phyloP scores from a whole-genome alignment of 2,797 vertebrate genomes.

The Falco naumanni region DNA sequence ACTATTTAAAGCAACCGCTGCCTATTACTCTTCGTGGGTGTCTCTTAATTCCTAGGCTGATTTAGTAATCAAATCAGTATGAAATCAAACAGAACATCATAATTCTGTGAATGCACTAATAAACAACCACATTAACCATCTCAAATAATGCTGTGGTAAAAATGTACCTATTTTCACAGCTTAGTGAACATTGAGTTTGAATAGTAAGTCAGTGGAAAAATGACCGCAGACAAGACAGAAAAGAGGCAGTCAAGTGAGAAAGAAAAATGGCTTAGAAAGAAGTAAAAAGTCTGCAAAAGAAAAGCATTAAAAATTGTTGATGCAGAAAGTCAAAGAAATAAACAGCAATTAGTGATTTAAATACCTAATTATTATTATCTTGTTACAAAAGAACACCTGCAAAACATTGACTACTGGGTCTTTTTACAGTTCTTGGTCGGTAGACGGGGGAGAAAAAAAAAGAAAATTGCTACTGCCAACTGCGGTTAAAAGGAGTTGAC shows the following conservation, averaged over 20 bases:
- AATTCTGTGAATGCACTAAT: neutral
- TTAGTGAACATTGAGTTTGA: neutral
- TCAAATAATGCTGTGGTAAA: slow-evolving; percentile 7
- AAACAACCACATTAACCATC: neutral
- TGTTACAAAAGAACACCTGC: slow-evolving; percentile 70
- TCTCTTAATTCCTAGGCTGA: neutral
- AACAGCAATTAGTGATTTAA: slow-evolving; percentile 52
- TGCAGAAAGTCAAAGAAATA: slow-evolving; percentile 30
- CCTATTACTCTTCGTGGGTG: neutral
- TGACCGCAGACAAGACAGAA: neutral
- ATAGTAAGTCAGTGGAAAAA: slow-evolving; percentile 14
- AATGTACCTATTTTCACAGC: neutral
- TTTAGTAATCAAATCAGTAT: neutral
- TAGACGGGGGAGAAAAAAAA: neutral
- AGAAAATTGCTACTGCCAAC: slow-evolving; percentile 32
- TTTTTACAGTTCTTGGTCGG: slow-evolving; percentile 27
- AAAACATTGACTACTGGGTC: neutral
- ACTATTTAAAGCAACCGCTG: neutral
- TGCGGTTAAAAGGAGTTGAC: slow-evolving; percentile 30
- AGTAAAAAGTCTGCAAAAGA: neutral
- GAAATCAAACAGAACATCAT: neutral
- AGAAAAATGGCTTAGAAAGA: neutral
- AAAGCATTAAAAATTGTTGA: slow-evolving; percentile 6
- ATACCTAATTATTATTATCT: slow-evolving; percentile 66
- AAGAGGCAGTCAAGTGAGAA: neutral